Conservation (phyloP, 2,113 vertebrate species). For the Ageneiosus marmoratus region DNA sequence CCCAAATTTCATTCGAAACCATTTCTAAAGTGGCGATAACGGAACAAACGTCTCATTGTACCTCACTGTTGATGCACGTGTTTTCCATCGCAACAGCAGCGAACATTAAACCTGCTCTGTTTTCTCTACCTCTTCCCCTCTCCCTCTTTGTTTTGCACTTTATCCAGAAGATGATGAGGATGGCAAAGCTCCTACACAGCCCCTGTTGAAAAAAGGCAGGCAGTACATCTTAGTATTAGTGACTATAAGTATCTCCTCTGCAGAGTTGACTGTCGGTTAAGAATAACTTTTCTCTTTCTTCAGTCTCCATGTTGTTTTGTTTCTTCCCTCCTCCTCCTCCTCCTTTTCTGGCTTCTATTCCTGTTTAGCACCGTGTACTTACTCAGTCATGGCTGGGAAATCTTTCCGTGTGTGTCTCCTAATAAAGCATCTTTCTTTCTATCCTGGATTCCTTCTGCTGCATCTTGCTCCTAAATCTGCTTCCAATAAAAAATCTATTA, state of each 20-base stretch:
- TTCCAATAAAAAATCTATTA: not conserved
- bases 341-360: slow-evolving; percentile 22
- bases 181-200: slow-evolving; percentile 89
- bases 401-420: slow-evolving; percentile 13
- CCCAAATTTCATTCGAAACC: slow-evolving; percentile 14
- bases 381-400: slow-evolving; percentile 2
- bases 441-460: slow-evolving; percentile 6
- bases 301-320: not conserved
- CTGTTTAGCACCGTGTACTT: slow-evolving; percentile 24
- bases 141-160: slow-evolving; percentile 68
- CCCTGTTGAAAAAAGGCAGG: slow-evolving; percentile 99
- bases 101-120: slow-evolving; percentile 78
- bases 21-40: not conserved
- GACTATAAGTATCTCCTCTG: slow-evolving; percentile 34
- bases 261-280: slow-evolving; percentile 38
- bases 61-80: slow-evolving; percentile 37
- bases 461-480: slow-evolving; percentile 4
- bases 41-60: slow-evolving; percentile 48
- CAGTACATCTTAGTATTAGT: slow-evolving; percentile 76
- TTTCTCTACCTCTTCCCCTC: slow-evolving; percentile 17
- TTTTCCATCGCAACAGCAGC: slow-evolving; percentile 62
- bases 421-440: not conserved
- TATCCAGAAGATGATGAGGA: slow-evolving; percentile 94
- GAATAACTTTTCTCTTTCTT: slow-evolving; percentile 39
- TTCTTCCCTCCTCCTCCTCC: not conserved